These are phyloP conservation scores for Metalampra italica DNA, from an alignment of 2,888 invertebrate species.

Conservation along the genomic window DNA sequence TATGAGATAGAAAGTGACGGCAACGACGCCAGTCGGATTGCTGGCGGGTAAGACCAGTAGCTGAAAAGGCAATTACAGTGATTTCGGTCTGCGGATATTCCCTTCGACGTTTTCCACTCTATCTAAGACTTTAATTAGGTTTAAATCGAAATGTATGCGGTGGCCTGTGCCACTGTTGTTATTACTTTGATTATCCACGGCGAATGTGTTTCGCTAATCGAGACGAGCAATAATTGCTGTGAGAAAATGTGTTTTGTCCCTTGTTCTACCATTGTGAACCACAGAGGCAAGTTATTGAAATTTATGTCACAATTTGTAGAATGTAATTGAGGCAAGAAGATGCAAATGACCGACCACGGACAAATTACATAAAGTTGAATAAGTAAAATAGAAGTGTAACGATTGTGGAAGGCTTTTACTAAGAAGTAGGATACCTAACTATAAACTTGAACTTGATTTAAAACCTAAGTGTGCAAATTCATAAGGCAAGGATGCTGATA, in stretches of 20 bases:
- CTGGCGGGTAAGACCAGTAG: conserved; percentile 66
- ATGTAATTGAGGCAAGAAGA: no score
- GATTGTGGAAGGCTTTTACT: no score
- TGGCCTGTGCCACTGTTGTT: conserved; percentile 41
- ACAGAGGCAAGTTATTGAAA: neutral
- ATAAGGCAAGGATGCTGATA: no score
- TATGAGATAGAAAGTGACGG: conserved; percentile 45
- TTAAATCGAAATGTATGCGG: conserved; percentile 67
- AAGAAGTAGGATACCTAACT: no score
- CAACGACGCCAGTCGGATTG: conserved; percentile 44
- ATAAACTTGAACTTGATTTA: no score
- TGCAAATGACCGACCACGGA: no score
- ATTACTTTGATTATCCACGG: conserved; percentile 63
- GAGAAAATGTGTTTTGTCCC: conserved; percentile 7
- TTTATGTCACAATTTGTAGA: no score
- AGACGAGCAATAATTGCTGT: conserved; percentile 12
- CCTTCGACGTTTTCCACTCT: conserved; percentile 54
- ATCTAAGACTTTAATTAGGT: conserved; percentile 56
- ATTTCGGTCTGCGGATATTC: conserved; percentile 50
- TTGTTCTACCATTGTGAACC: conserved; percentile 3
- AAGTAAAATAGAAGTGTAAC: no score
- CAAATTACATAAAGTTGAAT: no score
- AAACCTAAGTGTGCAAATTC: no score
- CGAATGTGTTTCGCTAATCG: conserved; percentile 49
- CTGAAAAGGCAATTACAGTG: conserved; percentile 54